phyloP scores from a whole-genome alignment of 2,113 vertebrate genomes.

The Syngnathoides biaculeatus region DNA sequence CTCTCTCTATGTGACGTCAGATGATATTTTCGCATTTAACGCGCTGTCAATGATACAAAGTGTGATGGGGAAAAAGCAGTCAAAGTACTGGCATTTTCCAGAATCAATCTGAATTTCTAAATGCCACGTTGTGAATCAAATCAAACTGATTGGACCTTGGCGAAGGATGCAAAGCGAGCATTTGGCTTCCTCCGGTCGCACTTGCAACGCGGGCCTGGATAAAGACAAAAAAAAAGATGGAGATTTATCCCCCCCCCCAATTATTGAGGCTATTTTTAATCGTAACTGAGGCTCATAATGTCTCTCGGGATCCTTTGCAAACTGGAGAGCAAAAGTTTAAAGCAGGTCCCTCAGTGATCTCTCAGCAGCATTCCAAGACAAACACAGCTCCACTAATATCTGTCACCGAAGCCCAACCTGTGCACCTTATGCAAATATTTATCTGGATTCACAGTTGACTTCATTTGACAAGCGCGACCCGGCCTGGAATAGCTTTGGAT shows the following conservation, averaged over 20 bases:
- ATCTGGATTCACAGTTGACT: conserved; percentile 57
- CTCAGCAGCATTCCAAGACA: neutral
- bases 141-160: conserved; percentile 26
- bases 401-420: conserved; percentile 17
- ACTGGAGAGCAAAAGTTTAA: conserved; percentile 15
- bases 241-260: conserved; percentile 24
- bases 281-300: conserved; percentile 44
- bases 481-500: conserved; percentile 61
- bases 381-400: conserved; percentile 14
- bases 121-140: conserved; percentile 2
- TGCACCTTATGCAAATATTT: conserved; percentile 56
- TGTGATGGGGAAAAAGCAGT: neutral
- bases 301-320: conserved; percentile 29
- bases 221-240: neutral
- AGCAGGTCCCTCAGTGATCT: neutral
- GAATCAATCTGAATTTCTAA: conserved; percentile 14
- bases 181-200: conserved; percentile 6
- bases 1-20: neutral
- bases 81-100: conserved; percentile 21
- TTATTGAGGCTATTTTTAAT: conserved; percentile 40
- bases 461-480: conserved; percentile 60
- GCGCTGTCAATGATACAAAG: neutral
- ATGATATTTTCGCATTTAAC: neutral
- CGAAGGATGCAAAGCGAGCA: conserved; percentile 26
- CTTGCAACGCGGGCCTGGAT: neutral